Conservation (phyloP, 2,797 vertebrate species). For the Eospalax fontanierii region DNA sequence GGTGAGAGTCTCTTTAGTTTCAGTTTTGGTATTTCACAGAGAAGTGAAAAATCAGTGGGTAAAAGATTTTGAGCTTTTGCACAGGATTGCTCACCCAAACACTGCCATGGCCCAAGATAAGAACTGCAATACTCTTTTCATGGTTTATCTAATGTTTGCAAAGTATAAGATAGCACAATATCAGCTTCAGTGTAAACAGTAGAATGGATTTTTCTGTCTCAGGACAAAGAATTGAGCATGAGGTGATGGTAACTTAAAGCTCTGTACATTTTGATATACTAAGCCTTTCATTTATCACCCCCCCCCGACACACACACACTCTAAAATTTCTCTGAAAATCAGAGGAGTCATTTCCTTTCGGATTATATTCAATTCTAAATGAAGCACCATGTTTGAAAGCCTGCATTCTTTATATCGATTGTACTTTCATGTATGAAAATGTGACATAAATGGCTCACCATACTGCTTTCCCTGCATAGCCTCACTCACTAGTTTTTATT, state of each 20-base stretch:
- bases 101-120: background rate
- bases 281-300: background rate
- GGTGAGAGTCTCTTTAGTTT: conserved; percentile 12
- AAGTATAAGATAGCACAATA: background rate
- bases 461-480: background rate
- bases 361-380: background rate
- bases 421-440: conserved; percentile 44
- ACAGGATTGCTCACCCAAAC: background rate
- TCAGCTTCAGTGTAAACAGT: background rate
- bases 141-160: background rate
- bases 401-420: background rate
- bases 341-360: background rate
- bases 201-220: background rate
- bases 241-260: background rate
- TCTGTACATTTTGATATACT: background rate
- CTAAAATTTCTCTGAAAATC: background rate
- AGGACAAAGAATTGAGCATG: background rate
- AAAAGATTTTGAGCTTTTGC: conserved; percentile 22
- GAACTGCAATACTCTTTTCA: background rate
- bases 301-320: background rate
- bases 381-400: background rate
- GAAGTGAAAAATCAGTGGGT: conserved; percentile 46
- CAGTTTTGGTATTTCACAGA: background rate
- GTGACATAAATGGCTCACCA: background rate
- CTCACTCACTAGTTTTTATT: background rate